These are phyloP conservation scores for Biston stratarius DNA, from an alignment of 2,888 invertebrate species.

Conservation along the genomic window DNA sequence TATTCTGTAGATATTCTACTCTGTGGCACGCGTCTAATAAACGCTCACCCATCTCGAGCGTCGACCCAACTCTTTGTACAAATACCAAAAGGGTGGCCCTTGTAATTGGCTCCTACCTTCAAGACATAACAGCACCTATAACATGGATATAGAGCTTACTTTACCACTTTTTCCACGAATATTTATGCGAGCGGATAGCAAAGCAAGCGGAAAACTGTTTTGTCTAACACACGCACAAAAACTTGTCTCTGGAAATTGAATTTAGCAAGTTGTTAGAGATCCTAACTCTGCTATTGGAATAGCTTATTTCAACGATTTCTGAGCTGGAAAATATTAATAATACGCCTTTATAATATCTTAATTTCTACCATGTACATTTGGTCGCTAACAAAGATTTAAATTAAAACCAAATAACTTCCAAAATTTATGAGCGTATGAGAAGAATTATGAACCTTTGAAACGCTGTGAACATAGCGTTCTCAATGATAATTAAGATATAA, in stretches of 20 bases:
- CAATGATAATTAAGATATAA: too few species aligned
- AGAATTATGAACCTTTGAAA: too few species aligned
- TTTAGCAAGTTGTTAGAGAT: conserved; percentile 25
- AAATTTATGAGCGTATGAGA: too few species aligned
- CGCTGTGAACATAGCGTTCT: too few species aligned
- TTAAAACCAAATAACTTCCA: too few species aligned
- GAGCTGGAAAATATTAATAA: too few species aligned
- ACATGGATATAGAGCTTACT: conserved; percentile 13
- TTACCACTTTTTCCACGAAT: neutral
- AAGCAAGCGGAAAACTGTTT: conserved; percentile 30
- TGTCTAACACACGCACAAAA: conserved; percentile 30
- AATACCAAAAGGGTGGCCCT: conserved; percentile 34
- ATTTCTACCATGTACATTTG: too few species aligned
- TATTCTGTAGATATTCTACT: neutral
- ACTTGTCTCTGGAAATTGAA: conserved; percentile 33
- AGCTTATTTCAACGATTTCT: neutral
- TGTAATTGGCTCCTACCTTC: conserved; percentile 25
- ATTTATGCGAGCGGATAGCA: conserved; percentile 7
- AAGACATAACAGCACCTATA: conserved; percentile 13
- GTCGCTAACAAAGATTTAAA: too few species aligned
- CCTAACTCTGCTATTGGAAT: neutral
- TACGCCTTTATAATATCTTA: too few species aligned
- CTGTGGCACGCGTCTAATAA: conserved; percentile 31
- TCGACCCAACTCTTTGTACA: conserved; percentile 36
- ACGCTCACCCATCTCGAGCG: conserved; percentile 28